Conservation (phyloP, 2,113 vertebrate genomes). For the Clupea harengus region DNA sequence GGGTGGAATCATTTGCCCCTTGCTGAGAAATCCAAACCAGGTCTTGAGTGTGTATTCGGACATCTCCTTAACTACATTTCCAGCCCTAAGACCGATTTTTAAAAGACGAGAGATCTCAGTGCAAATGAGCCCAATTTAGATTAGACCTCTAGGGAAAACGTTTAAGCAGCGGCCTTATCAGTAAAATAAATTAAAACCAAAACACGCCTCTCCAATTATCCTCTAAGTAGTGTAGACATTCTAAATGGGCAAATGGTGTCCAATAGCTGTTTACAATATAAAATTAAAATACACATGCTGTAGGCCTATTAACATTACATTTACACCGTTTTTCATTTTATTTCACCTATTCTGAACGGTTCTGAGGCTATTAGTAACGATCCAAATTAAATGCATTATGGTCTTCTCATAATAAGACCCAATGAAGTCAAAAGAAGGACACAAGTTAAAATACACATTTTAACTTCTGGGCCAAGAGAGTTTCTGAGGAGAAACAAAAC, state of each 20-base stretch:
- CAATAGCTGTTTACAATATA: conserved; percentile 38
- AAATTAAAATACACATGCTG: conserved; percentile 36
- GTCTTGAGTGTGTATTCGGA: conserved; percentile 51
- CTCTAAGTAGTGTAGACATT: conserved; percentile 51
- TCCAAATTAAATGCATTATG: background rate
- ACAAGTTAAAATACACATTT: background rate
- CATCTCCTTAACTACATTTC: conserved; percentile 41
- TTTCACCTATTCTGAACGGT: conserved; percentile 13
- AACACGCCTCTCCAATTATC: conserved; percentile 76
- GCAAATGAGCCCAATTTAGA: conserved; percentile 77
- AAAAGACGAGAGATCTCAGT: conserved; percentile 60
- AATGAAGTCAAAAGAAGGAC: background rate
- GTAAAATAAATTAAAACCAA: conserved; percentile 69
- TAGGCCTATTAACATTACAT: background rate
- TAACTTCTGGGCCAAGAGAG: background rate
- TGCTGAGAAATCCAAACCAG: conserved; percentile 36
- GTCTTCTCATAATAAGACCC: background rate
- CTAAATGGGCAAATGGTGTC: conserved; percentile 34
- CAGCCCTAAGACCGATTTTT: conserved; percentile 46
- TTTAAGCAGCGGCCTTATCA: conserved; percentile 68
- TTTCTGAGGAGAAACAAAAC: conserved; percentile 5
- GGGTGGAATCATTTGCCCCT: conserved; percentile 43
- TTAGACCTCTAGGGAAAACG: conserved; percentile 70
- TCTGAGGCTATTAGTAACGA: background rate
- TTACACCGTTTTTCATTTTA: conserved; percentile 33